Evolutionary conservation across 2,888 invertebrate species (phyloP).

Genomic region (Volucella zonaria): DNA sequence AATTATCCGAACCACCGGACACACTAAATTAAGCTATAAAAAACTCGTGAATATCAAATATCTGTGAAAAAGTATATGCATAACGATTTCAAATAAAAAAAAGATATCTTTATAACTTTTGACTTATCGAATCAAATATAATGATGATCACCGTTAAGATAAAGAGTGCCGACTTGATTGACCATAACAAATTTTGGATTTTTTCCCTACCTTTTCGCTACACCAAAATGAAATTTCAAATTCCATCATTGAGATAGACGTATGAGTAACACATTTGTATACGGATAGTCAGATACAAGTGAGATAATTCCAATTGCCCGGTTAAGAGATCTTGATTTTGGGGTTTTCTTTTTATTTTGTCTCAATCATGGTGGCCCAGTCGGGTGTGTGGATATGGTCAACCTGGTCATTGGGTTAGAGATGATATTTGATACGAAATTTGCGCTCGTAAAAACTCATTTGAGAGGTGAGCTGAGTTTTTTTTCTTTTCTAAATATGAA

Average conservation of each 20-base stretch:
- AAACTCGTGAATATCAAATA: constrained; percentile 22
- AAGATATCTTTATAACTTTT: too few relatives aligned
- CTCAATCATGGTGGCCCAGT: constrained; percentile 56
- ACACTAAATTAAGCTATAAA: not conserved
- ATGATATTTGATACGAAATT: constrained; percentile 59
- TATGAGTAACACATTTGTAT: not conserved
- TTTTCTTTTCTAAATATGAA: too few relatives aligned
- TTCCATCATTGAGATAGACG: not conserved
- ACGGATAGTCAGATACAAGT: not conserved
- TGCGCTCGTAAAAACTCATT: constrained; percentile 29
- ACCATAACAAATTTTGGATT: constrained; percentile 45
- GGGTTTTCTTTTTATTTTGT: not conserved
- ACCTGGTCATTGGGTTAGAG: constrained; percentile 55
- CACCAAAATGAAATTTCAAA: constrained; percentile 5
- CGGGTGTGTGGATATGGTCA: constrained; percentile 27
- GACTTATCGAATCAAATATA: constrained; percentile 23
- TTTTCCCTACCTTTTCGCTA: not conserved
- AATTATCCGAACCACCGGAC: not conserved
- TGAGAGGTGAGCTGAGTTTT: too few relatives aligned
- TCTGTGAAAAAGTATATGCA: constrained; percentile 6
- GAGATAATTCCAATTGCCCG: constrained; percentile 40
- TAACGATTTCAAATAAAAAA: constrained; percentile 10
- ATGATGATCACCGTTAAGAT: constrained; percentile 26
- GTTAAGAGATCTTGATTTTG: constrained; percentile 36
- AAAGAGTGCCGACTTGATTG: constrained; percentile 49